Base-by-base conservation (phyloP, 2,888 invertebrate species). In the Drosophila pegasa region DNA sequence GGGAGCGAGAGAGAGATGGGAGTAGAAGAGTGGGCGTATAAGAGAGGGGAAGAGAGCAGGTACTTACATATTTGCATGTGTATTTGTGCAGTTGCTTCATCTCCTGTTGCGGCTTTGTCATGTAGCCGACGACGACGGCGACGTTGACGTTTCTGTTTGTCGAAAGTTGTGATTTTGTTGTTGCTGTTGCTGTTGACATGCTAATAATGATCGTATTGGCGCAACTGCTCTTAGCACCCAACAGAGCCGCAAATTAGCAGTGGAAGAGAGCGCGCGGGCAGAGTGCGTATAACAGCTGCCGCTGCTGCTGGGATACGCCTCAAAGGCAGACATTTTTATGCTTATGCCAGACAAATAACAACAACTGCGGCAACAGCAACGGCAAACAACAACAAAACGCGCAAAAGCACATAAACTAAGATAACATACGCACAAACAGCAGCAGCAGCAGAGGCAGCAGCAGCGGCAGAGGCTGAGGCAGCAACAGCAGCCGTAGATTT, bases 131-230 rank as follows among this genome's bases (percentile, higher is more conserved):
- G 47, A 38, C 47, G 55, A 6, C 16, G 27, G 27, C 27, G 22
- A 16, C 69, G 20, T 55, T 56, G 66, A 41, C 14, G 14, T 73
- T 73, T 76, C 66, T 78, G 66, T 73, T 78, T 76, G 73, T 78
- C 63, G 88, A 83, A 87, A 83, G 83, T 82, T 83, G 83, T 87
- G 83, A 83, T 87, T 83, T 87, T 80, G 56, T 87, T 80, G 56
- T 47, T 73, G 62, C 40, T 72, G 59, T 52, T 66, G 69, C 48
- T 82, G 74, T 81, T 81, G 84, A 83, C 87, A 87, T 84, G 82
- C 82, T 82, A 82, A 82, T 87, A 87, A 87, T 78, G 68, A 78
- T 87, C 81, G 69, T 84, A 74, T 81, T 80, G 84, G 80, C 80
- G 69, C 66, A 68, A 48, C 48, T 22, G 47, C 73, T 70, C 64